These are phyloP conservation scores for Hesperophylax magnus DNA, from an alignment of 1,140 invertebrate species.

Conservation along the genomic window DNA sequence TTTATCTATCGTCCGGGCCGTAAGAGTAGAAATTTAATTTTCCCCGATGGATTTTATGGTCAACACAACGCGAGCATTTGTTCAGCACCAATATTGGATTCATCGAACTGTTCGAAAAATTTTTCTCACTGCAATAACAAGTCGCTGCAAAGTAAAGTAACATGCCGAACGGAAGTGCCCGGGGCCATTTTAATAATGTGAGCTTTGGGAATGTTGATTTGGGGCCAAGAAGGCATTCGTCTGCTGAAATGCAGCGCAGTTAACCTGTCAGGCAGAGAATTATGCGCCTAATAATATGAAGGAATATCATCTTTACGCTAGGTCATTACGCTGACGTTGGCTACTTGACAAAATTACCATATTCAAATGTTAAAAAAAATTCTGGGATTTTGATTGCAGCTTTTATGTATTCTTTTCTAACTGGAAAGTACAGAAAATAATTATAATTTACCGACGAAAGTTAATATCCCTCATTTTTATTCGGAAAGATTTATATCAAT, in stretches of 20 bases:
- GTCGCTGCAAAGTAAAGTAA: too few species aligned
- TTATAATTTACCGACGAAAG: too few species aligned
- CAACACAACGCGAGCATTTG: background rate
- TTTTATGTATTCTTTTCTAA: too few species aligned
- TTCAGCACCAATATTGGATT: background rate
- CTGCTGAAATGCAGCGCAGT: conserved; percentile 37
- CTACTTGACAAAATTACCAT: too few species aligned
- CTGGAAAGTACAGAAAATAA: too few species aligned
- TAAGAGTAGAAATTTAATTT: conserved; percentile 6
- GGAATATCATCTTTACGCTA: background rate
- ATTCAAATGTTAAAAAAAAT: too few species aligned
- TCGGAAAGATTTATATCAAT: too few species aligned
- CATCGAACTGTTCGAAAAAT: background rate
- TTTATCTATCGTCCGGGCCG: too few species aligned
- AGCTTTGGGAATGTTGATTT: conserved; percentile 43
- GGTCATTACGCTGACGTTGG: too few species aligned
- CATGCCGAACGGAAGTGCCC: background rate
- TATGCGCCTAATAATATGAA: conserved; percentile 13
- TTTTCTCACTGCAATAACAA: too few species aligned
- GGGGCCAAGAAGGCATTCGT: conserved; percentile 39
- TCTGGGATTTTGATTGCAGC: too few species aligned
- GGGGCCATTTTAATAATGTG: conserved; percentile 40
- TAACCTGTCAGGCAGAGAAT: conserved; percentile 31
- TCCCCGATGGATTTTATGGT: conserved; percentile 1
- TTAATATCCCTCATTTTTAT: too few species aligned